phyloP scores from a whole-genome alignment of 2,888 invertebrate species.

The Leptopterna dolabrata region DNA sequence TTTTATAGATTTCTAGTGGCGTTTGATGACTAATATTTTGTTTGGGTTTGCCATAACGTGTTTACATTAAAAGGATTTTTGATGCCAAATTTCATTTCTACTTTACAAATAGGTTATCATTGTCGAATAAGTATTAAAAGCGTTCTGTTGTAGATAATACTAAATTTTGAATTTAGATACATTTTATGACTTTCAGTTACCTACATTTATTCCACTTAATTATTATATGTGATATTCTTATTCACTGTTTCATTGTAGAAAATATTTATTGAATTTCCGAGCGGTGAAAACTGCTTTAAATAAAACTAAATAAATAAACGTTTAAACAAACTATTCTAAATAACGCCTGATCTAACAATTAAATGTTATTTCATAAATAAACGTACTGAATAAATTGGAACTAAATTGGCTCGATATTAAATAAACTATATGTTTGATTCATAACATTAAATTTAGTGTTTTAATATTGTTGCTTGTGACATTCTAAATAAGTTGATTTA shows the following conservation, averaged over 20 bases:
- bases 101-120: not conserved
- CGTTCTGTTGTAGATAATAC: not conserved
- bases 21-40: not conserved
- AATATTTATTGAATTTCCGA: not conserved
- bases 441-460: not conserved
- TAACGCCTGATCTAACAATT: not conserved
- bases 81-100: not conserved
- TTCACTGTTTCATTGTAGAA: not conserved
- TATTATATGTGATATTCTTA: not conserved
- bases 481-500: slow-evolving; percentile 12
- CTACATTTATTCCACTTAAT: not conserved
- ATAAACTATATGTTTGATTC: not conserved
- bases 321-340: not conserved
- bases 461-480: not conserved
- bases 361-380: not conserved
- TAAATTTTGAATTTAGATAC: not conserved
- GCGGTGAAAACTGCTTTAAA: slow-evolving; percentile 3
- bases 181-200: not conserved
- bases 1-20: not conserved
- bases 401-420: not conserved
- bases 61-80: not conserved
- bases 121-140: not conserved
- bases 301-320: not conserved
- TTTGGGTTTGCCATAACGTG: not conserved
- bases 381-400: not conserved